Evolutionary conservation across 2,888 invertebrate genomes (phyloP), one percentile per base, ranked within the genome.

Genomic region (Macaria liturata): DNA sequence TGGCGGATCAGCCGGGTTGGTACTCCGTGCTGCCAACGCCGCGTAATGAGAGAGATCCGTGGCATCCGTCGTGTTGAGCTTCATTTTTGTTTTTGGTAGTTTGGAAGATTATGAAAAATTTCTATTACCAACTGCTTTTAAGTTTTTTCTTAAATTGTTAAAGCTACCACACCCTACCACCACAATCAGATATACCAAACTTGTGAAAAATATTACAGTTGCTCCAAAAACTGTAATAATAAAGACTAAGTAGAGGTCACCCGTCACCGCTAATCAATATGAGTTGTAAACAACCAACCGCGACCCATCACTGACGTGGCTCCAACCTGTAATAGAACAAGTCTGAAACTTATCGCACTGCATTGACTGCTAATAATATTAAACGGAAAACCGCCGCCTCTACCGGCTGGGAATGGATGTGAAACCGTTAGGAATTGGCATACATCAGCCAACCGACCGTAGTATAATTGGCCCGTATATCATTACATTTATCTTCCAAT

Each of bases 41-140:
- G 59, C 59, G 56, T 61, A 61, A 59, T 64, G 57, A 55, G 52
- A 53, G 58, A 62, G 48, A 65, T 59, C 60, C 57, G 59, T 59
- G 59, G 64, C 61, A 61, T 67, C 61, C 64, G 59, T 58, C 55
- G 43, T 9, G 46, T 8, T 34, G 49, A 55, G 57, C 57, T 53
- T 58, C 49, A 44, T 40, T 2, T 2, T 20, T 20, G 20, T 20
- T 20, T 20, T 1, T 1, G 20, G 20, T 20, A 20, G 20, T 20
- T 20, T 20, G 20, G 20, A 20, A 20, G 20, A 20, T 20, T 20
- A 1, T 20, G 2, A 20, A 20, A 20, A 20, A 20, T 20, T 20
- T 20, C 1, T 1, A 20, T 20, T 20, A 20, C 2, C 1, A 1
- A 20, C 20, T 20, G 20, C 20, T 20, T 20, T 20, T 20, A 20